Base-by-base conservation (phyloP, 1,140 invertebrate genomes). In the Tenebrio molitor region DNA sequence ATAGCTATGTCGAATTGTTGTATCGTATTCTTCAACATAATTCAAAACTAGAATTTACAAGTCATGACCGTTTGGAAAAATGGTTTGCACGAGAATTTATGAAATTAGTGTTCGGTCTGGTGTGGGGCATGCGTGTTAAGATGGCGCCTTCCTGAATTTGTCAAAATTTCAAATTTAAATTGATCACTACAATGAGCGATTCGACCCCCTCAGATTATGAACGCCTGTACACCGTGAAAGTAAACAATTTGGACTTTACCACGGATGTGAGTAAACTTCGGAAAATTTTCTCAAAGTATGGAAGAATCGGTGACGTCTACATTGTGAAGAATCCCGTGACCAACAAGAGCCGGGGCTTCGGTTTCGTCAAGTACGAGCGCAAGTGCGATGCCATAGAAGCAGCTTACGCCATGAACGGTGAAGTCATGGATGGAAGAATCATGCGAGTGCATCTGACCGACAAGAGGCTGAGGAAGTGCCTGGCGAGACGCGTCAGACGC, bases 271-370 rank as follows among this genome's bases (percentile, higher is more conserved):
- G 12, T 7, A 12, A 7, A 7, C 36, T 39, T 39, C 7, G 12
- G 12, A 5, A 12, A 5, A 7, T 39, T 7, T 39, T 39, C n/a
- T 7, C 4, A 2, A 39, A 12, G 12, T 39, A 39, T 39, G 36
- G 36, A 2, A 2, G 2, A 12, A 39, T 39, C 2, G 36, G 36
- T 5, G 6, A 39, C n/a, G 3, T 7, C 36, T 39, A 39, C 12
- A 39, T 39, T 12, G 36, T 12, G 5, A 39, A 39, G n/a, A 39
- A 39, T n/a, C 36, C 36, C 36, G 36, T 39, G 2, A 53, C 46
- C n/a, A 53, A 53, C 8, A 53, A 19, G 17, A 53, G 46, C n/a
- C 7, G 46, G 8, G 46, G 46, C 17, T 21, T 21, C 17, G 46
- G 46, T 1, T 21, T 23, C n/a, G 46, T 53, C 1, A 53, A 53